Base-by-base conservation (phyloP, 1,140 invertebrate species). In the Papilio aristodemus region DNA sequence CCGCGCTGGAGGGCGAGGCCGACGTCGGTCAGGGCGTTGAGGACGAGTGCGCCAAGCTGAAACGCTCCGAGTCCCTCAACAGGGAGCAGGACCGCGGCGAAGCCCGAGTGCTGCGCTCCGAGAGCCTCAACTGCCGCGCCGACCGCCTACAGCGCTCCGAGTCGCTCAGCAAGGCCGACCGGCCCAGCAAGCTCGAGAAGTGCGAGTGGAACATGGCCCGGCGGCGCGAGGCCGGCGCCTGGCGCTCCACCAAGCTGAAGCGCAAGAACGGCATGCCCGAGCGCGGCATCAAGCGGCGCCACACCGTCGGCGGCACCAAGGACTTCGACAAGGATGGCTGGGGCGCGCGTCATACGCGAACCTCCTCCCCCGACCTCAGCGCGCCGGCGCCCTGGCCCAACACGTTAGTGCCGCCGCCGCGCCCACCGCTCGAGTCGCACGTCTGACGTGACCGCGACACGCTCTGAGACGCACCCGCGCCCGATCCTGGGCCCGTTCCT, bases 251-350 rank as follows among this genome's bases (percentile, higher is more conserved):
- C 7, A 95, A 95, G 81, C 84, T 95, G 54, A 95, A 95, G 84
- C 86, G 95, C 63, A 95, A 95, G 87, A 95, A 95, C 81, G 95
- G 94, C 38, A 95, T 95, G 93, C 94, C 94, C 0, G 95, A 95
- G 83, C 89, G 95, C 46, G 95, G 95, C 39, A 96, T 97, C 72
- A 97, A 97, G 86, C 92, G 97, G 11, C 92, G 97, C n/a, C 97
- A 98, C 88, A 98, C 97, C 0, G 97, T 98, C 0, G 97, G 97
- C 36, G 97, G 97, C 14, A 96, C 96, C 0, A 96, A 97, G 83
- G 97, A 98, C 84, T 96, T 92, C 81, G 91, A 92, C 83, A 92
- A 92, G 81, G 89, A 91, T 84, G 89, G 89, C 54, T 92, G 91
- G 91, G 81, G 84, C 72, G 89, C 89, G 71, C 86, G 90, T 22